Conservation (phyloP, 1,140 invertebrate genomes). For the Drosophila subobscura region DNA sequence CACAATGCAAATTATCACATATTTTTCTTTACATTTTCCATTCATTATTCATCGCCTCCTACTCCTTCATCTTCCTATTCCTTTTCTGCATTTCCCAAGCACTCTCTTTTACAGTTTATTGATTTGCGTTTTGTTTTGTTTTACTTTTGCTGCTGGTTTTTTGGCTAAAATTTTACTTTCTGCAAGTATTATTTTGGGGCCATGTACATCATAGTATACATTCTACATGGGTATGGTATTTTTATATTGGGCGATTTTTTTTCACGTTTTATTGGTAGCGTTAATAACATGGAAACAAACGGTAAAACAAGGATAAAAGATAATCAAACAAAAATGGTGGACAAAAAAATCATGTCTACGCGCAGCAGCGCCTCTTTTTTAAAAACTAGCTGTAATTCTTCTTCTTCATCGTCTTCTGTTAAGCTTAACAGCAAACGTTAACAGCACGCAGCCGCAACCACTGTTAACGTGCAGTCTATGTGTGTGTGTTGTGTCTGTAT, state of each 20-base stretch:
- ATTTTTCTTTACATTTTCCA: conserved; percentile 61
- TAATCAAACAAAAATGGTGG: conserved; percentile 31
- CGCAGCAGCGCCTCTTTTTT: conserved; percentile 57
- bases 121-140: not conserved
- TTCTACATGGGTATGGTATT: conserved; percentile 9
- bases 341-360: conserved; percentile 14
- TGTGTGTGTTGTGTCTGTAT: conserved; percentile 37
- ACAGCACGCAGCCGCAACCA: conserved; percentile 63
- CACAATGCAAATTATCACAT: conserved; percentile 83
- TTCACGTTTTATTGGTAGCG: conserved; percentile 58
- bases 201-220: conserved; percentile 25
- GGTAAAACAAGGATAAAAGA: conserved; percentile 51
- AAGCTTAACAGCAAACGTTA: conserved; percentile 47
- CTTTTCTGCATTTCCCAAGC: conserved; percentile 31
- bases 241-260: conserved; percentile 27
- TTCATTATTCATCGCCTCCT: conserved; percentile 1
- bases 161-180: conserved; percentile 71
- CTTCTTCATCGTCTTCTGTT: conserved; percentile 19
- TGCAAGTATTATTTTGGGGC: conserved; percentile 72
- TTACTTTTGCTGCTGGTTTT: conserved; percentile 23
- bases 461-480: conserved; percentile 71
- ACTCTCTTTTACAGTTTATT: conserved; percentile 33
- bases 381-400: conserved; percentile 31
- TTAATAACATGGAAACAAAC: conserved; percentile 64
- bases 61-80: conserved; percentile 5